Evolutionary conservation across 30 jellyfish, hydroid and myxozoan species (phyloP).

Genomic region (Hydractinia symbiolongicarpus): DNA sequence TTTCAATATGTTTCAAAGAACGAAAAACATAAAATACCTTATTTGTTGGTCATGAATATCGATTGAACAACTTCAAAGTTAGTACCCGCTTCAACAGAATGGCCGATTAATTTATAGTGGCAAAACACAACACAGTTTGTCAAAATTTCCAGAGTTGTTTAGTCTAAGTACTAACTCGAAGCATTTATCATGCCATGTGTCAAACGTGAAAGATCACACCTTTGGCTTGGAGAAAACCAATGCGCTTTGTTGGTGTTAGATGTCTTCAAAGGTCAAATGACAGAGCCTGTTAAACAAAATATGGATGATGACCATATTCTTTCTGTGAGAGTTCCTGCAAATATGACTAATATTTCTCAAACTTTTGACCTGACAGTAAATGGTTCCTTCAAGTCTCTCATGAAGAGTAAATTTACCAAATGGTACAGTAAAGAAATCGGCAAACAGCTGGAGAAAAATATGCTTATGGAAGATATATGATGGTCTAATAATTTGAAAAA

Average conservation of each 20-base stretch:
- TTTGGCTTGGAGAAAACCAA: neutral
- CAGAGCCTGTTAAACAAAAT: neutral
- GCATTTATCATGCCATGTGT: constrained; percentile 12
- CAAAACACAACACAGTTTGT: constrained; percentile 8
- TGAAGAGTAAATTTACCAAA: constrained; percentile 6
- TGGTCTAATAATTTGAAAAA: neutral
- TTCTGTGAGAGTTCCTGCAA: constrained; percentile 14
- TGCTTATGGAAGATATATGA: constrained; percentile 6
- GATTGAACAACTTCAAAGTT: too few species aligned
- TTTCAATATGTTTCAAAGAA: neutral
- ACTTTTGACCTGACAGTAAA: constrained; percentile 16
- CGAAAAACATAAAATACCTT: neutral
- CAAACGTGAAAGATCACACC: neutral
- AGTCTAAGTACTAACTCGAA: constrained; percentile 19
- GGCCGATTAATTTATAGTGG: constrained; percentile 1
- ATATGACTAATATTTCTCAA: constrained; percentile 20
- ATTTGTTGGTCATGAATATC: too few species aligned
- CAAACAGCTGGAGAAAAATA: constrained; percentile 11
- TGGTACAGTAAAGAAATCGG: constrained; percentile 3
- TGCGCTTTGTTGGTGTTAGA: constrained; percentile 5
- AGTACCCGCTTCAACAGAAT: too few species aligned
- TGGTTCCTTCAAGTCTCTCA: constrained; percentile 10
- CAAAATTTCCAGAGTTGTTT: constrained; percentile 20
- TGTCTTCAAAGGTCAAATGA: constrained; percentile 10
- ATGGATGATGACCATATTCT: constrained; percentile 8